Percentiles rank a stretch among this genome's conserved stretches.
These are phyloP conservation scores for Drosophila subsilvestris DNA, from an alignment of 2,888 invertebrate species.

Conservation along the genomic window DNA sequence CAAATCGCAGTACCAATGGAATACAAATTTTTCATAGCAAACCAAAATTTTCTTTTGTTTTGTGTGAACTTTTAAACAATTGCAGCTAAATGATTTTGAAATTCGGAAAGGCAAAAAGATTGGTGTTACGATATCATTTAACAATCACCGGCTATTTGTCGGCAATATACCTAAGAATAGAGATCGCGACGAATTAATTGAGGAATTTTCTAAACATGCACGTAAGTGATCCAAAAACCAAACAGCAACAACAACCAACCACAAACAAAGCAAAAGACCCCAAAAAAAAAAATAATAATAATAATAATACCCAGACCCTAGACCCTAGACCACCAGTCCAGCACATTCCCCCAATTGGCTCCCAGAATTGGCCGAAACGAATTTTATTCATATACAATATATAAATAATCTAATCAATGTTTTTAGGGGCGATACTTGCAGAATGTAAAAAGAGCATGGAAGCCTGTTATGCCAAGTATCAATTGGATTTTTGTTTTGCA, in stretches of 20 bases:
- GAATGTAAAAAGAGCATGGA: conserved; percentile 59
- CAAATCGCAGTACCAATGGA: conserved; percentile 61
- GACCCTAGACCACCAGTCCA: conserved; percentile 37
- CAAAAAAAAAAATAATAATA: conserved; percentile 25
- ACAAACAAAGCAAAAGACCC: conserved; percentile 44
- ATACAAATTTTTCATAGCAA: conserved; percentile 79
- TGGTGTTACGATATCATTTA: conserved; percentile 99
- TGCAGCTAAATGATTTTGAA: conserved; percentile 99
- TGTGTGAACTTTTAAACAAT: conserved; percentile 89
- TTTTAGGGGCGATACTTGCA: conserved; percentile 81
- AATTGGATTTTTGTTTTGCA: conserved; percentile 84
- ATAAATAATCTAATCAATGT: conserved; percentile 36
- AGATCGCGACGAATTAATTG: conserved; percentile 99
- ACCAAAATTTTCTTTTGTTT: conserved; percentile 78
- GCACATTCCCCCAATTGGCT: conserved; percentile 38
- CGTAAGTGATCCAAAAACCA: conserved; percentile 89
- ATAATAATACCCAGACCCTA: conserved; percentile 12
- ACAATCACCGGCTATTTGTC: conserved; percentile 99
- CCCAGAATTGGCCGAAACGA: conserved; percentile 58
- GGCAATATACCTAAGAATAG: conserved; percentile 99
- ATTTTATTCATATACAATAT: conserved; percentile 15
- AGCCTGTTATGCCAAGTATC: conserved; percentile 39
- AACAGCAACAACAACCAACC: conserved; percentile 58
- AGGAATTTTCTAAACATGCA: conserved; percentile 99
- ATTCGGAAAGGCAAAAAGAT: conserved; percentile 99